Percentiles rank a stretch among this genome's conserved stretches.
These are phyloP conservation scores for Apus apus DNA, from an alignment of 2,113 vertebrate genomes.

Conservation along the genomic window DNA sequence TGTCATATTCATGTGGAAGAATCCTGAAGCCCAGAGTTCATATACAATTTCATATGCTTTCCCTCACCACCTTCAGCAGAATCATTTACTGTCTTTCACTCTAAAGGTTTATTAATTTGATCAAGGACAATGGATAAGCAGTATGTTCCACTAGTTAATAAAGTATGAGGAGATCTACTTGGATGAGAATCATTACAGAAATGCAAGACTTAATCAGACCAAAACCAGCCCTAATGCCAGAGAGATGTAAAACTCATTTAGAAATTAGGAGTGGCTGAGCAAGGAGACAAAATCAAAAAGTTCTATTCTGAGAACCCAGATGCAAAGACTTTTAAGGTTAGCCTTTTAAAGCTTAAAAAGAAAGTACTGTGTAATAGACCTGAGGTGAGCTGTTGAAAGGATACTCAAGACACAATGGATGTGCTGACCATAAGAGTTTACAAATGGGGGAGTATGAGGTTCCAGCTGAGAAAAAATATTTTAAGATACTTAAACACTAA, in stretches of 20 bases:
- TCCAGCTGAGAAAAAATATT: background rate
- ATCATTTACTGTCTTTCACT: constrained; percentile 38
- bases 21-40: background rate
- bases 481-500: background rate
- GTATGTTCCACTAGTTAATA: constrained; percentile 41
- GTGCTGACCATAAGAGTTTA: background rate
- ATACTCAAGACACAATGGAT: background rate
- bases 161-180: constrained; percentile 42
- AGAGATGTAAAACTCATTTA: constrained; percentile 61
- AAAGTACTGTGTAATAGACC: background rate
- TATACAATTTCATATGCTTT: background rate
- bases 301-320: background rate
- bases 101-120: constrained; percentile 48
- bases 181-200: constrained; percentile 51
- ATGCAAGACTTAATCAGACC: constrained; percentile 61
- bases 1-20: background rate
- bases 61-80: background rate
- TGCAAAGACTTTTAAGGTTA: constrained; percentile 19
- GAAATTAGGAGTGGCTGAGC: constrained; percentile 54
- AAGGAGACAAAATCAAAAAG: constrained; percentile 52
- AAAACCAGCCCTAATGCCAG: constrained; percentile 35
- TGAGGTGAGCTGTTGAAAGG: background rate
- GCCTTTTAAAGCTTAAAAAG: background rate
- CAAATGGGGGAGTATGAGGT: background rate
- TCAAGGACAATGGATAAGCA: constrained; percentile 29